These are phyloP conservation scores for Mustela lutreola DNA, from an alignment of 2,113 vertebrate genomes.

Conservation along the genomic window DNA sequence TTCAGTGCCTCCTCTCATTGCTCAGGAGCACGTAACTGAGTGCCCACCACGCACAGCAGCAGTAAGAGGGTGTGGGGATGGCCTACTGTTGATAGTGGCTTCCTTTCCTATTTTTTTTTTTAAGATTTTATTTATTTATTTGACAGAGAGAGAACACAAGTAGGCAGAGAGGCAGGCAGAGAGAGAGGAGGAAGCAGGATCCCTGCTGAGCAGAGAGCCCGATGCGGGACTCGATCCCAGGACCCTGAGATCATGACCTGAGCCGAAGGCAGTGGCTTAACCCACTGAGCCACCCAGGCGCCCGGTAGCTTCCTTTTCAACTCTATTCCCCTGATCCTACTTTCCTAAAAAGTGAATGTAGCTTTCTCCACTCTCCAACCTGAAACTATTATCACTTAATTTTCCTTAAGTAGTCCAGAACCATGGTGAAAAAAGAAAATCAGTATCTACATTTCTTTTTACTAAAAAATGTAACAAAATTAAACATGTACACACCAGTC, in stretches of 20 bases:
- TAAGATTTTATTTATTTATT: too few relatives aligned
- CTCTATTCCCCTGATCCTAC: background rate
- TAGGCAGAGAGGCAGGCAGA: too few relatives aligned
- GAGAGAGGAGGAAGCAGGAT: too few relatives aligned
- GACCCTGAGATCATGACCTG: too few relatives aligned
- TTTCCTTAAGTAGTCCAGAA: slow-evolving; percentile 20
- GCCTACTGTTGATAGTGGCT: background rate
- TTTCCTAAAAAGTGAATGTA: background rate
- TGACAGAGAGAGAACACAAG: too few relatives aligned
- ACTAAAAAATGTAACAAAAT: slow-evolving; percentile 42
- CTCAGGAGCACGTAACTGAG: background rate
- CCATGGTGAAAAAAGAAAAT: background rate
- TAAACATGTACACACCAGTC: background rate
- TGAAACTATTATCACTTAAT: slow-evolving; percentile 10
- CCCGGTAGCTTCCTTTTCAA: background rate
- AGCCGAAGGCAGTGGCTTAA: too few relatives aligned
- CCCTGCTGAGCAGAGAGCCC: too few relatives aligned
- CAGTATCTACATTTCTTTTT: background rate
- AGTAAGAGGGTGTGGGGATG: too few relatives aligned
- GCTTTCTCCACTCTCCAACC: slow-evolving; percentile 35
- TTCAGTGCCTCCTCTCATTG: background rate
- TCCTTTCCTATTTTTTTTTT: background rate
- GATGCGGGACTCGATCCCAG: too few relatives aligned
- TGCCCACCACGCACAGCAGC: background rate
- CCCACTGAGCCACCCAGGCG: too few relatives aligned